Evolutionary conservation across 2,888 invertebrate genomes (phyloP).

Genomic region (Meiosimyza platycephala): DNA sequence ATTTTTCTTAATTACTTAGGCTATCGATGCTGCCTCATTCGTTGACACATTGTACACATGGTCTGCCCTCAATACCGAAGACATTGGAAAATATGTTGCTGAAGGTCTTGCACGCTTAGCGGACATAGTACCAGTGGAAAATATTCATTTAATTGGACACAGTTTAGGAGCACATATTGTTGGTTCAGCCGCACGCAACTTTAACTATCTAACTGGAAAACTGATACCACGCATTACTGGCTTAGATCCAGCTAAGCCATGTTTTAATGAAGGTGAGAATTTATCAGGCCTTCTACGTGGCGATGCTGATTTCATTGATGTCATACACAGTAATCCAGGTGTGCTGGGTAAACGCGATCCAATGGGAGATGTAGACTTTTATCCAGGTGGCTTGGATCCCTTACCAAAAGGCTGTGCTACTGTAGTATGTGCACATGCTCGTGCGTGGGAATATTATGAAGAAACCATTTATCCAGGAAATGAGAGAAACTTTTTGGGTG

Average conservation of each 20-base stretch:
- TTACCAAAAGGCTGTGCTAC: constrained; percentile 59
- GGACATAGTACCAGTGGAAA: constrained; percentile 54
- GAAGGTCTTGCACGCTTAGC: constrained; percentile 55
- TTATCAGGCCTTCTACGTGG: constrained; percentile 62
- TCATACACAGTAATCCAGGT: constrained; percentile 64
- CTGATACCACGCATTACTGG: constrained; percentile 62
- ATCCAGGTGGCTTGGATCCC: constrained; percentile 61
- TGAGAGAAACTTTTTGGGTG: constrained; percentile 60
- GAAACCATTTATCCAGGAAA: constrained; percentile 64
- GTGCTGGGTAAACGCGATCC: constrained; percentile 63
- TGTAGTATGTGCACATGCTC: constrained; percentile 59
- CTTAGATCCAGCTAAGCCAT: constrained; percentile 66
- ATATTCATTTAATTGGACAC: constrained; percentile 65
- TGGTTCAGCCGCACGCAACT: constrained; percentile 61
- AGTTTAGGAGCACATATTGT: constrained; percentile 66
- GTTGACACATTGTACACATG: constrained; percentile 64
- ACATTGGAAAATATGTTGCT: constrained; percentile 59
- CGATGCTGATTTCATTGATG: constrained; percentile 64
- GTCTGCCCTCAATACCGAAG: constrained; percentile 65
- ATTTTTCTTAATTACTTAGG: constrained; percentile 50
- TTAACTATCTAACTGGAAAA: constrained; percentile 53
- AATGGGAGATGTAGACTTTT: constrained; percentile 65
- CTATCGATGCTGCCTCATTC: constrained; percentile 59
- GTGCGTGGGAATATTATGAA: constrained; percentile 61
- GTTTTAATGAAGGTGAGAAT: constrained; percentile 63